Percentiles rank a stretch among this genome's conserved stretches.
Conservation (phyloP, 2,888 invertebrate genomes). For the Tinea pellionella region DNA sequence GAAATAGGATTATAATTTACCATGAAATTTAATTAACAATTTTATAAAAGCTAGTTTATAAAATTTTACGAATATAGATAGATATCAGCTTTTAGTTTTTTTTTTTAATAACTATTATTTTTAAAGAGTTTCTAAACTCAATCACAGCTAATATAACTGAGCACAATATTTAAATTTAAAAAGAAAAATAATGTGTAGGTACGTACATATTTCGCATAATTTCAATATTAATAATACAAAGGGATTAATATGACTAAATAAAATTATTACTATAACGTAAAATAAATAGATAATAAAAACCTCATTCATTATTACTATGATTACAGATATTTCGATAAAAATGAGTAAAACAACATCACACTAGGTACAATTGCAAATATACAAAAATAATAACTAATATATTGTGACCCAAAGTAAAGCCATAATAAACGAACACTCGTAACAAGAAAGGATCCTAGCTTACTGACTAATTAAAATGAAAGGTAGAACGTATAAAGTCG, state of each 20-base stretch:
- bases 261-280: neutral
- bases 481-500: constrained; percentile 37
- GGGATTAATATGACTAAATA: neutral
- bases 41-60: no score
- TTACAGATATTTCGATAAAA: neutral
- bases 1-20: neutral
- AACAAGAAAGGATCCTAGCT: constrained; percentile 51
- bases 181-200: no score
- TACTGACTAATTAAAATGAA: constrained; percentile 57
- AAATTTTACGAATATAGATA: no score
- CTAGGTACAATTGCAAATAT: neutral
- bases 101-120: no score
- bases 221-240: no score
- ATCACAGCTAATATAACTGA: constrained; percentile 1
- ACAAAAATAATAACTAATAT: neutral
- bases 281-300: neutral
- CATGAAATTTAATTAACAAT: no score
- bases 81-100: no score
- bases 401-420: neutral
- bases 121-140: no score
- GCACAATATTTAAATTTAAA: no score
- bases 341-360: neutral
- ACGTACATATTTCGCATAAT: no score
- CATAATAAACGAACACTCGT: neutral
- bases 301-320: neutral